phyloP scores from a whole-genome alignment of 2,888 invertebrate genomes.

The Sisyra terminalis region DNA sequence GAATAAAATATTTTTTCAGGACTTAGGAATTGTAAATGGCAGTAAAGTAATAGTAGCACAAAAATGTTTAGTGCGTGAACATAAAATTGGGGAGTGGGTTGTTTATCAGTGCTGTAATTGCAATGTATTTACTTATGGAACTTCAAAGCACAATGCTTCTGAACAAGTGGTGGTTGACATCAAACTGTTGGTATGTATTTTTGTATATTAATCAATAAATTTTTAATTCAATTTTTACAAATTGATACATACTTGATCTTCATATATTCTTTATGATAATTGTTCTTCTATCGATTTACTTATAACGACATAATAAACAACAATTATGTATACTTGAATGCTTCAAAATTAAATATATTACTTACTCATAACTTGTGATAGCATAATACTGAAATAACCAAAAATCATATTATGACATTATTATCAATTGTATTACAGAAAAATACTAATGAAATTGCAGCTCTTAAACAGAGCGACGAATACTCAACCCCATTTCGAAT shows the following conservation, averaged over 20 bases:
- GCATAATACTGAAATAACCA: no score
- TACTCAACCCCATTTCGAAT: conserved; percentile 59
- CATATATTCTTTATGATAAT: no score
- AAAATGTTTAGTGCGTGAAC: conserved; percentile 36
- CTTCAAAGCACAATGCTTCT: conserved; percentile 36
- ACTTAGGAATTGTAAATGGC: conserved; percentile 22
- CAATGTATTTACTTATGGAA: conserved; percentile 42
- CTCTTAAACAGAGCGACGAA: conserved; percentile 40
- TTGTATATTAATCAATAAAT: no score
- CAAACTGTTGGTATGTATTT: conserved; percentile 3
- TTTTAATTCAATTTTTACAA: no score
- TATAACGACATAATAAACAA: no score
- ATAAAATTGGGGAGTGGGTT: conserved; percentile 40
- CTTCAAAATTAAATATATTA: no score
- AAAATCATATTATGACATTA: background rate
- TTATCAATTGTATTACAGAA: conserved; percentile 10
- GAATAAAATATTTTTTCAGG: conserved; percentile 17
- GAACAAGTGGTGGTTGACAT: conserved; percentile 13
- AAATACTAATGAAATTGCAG: conserved; percentile 30
- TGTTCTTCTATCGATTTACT: no score
- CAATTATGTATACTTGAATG: no score
- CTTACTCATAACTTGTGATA: no score
- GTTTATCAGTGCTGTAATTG: conserved; percentile 48
- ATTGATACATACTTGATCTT: no score
- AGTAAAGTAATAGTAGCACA: conserved; percentile 32